Conservation (phyloP, 2,888 invertebrate genomes). For the Coecobrya sp. region DNA sequence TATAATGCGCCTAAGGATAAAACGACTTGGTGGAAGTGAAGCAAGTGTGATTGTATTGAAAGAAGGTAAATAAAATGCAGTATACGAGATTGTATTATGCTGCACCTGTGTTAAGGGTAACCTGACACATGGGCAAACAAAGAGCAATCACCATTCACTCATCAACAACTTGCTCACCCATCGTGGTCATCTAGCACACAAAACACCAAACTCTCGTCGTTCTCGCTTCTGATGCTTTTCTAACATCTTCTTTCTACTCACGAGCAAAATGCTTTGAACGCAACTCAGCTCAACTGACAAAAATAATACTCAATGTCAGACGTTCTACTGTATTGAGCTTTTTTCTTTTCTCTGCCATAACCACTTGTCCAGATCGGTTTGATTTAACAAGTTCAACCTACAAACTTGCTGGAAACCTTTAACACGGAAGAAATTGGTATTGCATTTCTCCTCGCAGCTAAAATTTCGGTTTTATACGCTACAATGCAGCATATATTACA, state of each 20-base stretch:
- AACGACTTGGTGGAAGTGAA: not conserved
- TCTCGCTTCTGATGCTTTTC: constrained; percentile 2
- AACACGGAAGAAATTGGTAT: too few relatives aligned
- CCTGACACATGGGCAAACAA: constrained; percentile 53
- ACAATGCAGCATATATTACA: too few relatives aligned
- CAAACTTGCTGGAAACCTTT: not conserved
- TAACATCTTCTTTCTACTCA: not conserved
- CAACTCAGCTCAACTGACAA: too few relatives aligned
- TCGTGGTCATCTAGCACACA: not conserved
- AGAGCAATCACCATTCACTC: constrained; percentile 27
- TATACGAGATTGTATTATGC: not conserved
- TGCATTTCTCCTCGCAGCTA: too few relatives aligned
- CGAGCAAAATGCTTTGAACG: not conserved
- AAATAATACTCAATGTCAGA: too few relatives aligned
- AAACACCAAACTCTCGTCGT: not conserved
- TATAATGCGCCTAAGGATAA: not conserved
- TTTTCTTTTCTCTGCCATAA: not conserved
- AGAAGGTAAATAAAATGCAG: not conserved
- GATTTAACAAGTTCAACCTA: not conserved
- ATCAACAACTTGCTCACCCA: constrained; percentile 28
- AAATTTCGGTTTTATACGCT: too few relatives aligned
- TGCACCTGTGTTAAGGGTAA: constrained; percentile 62
- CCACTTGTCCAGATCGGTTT: not conserved
- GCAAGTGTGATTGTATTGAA: constrained; percentile 28
- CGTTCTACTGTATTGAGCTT: not conserved